Base-by-base conservation (phyloP, 2,113 vertebrate genomes). In the Corvus hawaiiensis region DNA sequence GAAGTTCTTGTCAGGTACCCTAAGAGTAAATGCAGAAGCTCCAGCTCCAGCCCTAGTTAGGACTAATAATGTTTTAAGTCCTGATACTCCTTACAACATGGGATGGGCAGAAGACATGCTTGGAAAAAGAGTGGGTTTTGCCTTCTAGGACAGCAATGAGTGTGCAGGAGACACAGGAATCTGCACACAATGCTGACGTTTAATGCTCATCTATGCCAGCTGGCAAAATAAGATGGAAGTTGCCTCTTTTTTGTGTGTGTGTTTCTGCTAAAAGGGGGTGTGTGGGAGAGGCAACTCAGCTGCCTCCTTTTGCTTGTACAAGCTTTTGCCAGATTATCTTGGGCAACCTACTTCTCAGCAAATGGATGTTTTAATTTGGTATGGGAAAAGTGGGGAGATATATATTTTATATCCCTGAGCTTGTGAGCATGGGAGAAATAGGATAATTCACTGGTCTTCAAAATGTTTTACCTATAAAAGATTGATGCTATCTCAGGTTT, bases 181-280 rank as follows among this genome's bases (percentile, higher is more conserved):
- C 59, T 79, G 9, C 0, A 0, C 18, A 28, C 13, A 49, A 16
- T 0, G 1, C 32, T 73, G 87, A 28, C 30, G 27, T 71, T 85
- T 83, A 76, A 66, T 73, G 62, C 21, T 48, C 76, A 59, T 51
- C 43, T 80, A 30, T 43, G 35, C 30, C n/a, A 87, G 19, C 13
- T 41, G 46, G 56, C n/a, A 92, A 86, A 87, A 44, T 55, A 63
- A 69, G 24, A 55, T 46, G 26, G 41, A 86, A 80, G 26, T 43
- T 7, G 2, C 22, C 22, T 43, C 16, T 41, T 27, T 32, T 85
- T 20, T 30, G 3, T 39, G 27, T 5, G 9, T 5, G 9, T 68
- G 19, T 58, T 92, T 72, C 55, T 83, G 41, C 21, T 91, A 68
- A 87, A 94, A 84, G 41, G 8, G 7, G 18, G 14, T 46, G 43